Conservation (phyloP, 2,113 vertebrate genomes). For the Cyanoliseus patagonus region DNA sequence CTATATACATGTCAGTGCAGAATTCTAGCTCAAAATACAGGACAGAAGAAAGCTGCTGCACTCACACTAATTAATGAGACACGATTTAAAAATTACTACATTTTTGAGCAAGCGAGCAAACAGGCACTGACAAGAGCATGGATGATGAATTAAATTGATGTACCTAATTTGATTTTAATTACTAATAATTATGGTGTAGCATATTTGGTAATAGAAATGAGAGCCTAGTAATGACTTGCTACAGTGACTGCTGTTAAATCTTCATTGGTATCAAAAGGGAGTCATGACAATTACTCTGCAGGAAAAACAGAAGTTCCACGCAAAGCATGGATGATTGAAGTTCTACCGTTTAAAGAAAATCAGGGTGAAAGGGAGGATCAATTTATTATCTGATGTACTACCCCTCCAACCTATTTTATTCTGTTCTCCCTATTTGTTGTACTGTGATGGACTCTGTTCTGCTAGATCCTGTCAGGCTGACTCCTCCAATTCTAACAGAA, state of each 20-base stretch:
- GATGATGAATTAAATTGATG: conserved; percentile 55
- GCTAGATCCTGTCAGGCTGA: not conserved
- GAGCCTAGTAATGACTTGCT: conserved; percentile 40
- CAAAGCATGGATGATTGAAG: not conserved
- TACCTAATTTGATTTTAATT: conserved; percentile 62
- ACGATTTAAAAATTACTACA: conserved; percentile 37
- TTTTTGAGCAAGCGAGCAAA: conserved; percentile 19
- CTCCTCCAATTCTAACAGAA: not conserved
- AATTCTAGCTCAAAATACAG: conserved; percentile 19
- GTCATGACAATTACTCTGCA: conserved; percentile 22
- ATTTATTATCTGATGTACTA: not conserved
- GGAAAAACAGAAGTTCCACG: conserved; percentile 1
- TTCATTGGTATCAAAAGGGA: conserved; percentile 22
- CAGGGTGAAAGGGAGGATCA: not conserved
- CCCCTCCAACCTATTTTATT: not conserved
- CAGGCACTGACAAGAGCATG: conserved; percentile 27
- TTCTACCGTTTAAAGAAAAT: conserved; percentile 4
- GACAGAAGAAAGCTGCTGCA: conserved; percentile 8
- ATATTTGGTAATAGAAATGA: conserved; percentile 44
- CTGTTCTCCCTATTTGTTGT: not conserved
- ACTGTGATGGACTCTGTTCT: not conserved
- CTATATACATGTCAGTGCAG: not conserved
- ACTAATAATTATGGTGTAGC: conserved; percentile 51
- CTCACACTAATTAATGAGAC: conserved; percentile 42
- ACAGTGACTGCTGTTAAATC: conserved; percentile 44